Base-by-base conservation (phyloP, 30 jellyfish, hydroid and myxozoan species). In the Hydractinia symbiolongicarpus region DNA sequence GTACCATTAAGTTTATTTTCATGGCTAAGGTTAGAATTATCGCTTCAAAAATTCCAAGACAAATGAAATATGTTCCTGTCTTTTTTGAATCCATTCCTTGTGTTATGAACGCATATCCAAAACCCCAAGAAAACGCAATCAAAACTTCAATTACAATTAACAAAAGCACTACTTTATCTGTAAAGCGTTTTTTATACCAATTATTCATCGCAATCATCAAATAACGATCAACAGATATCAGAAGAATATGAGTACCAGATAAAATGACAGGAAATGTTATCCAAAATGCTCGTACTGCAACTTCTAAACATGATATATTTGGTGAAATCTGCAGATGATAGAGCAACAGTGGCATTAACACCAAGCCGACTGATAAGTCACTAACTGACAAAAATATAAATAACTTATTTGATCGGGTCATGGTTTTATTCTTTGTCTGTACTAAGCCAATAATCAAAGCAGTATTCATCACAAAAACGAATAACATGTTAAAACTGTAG, bases 271-370 rank as follows among this genome's bases (percentile, higher is more conserved):
- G 66, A 71, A 71, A 71, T 10, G 80, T 30, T 20, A 15, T 5
- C 80, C 80, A 71, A 71, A 71, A 71, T 11, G 80, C 80, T 7
- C 80, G 80, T 15, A 71, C 51, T 5, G 60, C 80, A 7, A 50
- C 80, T 50, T 50, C n/a, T 30, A 71, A 19, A 58, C 80, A 71
- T 1, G 67, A 19, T 71, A 71, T 71, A 53, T 71, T 7, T 20
- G 80, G 80, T 71, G 61, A 7, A 6, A 71, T 20, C 55, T 49
- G 9, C 9, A 71, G 11, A 50, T 71, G 51, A 71, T 49, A 49
- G 53, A 71, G 30, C 54, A 19, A 58, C 15, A 71, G 15, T 15
- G 80, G 80, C 80, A 71, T 71, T 19, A 71, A 15, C 8, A 71
- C 54, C 8, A 71, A 10, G 0, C 80, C 80, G 1, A 50, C 80